Percentiles rank a stretch among this genome's conserved stretches.
Evolutionary conservation across 2,888 invertebrate species (phyloP).

Genomic region (Hyppa rectilinea): DNA sequence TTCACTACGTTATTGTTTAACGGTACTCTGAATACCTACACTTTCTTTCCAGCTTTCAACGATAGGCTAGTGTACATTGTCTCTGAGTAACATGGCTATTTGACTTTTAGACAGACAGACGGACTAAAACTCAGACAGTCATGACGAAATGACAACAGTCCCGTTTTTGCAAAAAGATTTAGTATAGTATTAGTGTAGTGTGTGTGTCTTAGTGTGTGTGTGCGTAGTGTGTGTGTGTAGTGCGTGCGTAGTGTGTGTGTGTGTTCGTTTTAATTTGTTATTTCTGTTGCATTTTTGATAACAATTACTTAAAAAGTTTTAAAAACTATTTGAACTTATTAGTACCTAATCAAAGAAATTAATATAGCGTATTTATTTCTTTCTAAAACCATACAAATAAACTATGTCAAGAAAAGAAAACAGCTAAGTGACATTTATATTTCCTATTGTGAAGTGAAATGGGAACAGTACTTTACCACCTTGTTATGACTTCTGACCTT

Average conservation of each 20-base stretch:
- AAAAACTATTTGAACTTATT: background rate
- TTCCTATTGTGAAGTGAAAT: constrained; percentile 59
- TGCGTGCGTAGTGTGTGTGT: too few relatives aligned
- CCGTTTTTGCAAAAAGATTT: too few relatives aligned
- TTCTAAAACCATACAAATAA: constrained; percentile 9
- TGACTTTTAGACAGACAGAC: background rate
- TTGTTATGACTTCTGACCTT: constrained; percentile 83
- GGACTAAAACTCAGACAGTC: background rate
- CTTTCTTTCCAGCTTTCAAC: too few relatives aligned
- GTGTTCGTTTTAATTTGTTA: too few relatives aligned
- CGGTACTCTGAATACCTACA: too few relatives aligned
- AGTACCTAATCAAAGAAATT: background rate
- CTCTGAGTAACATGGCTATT: background rate
- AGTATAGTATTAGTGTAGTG: too few relatives aligned
- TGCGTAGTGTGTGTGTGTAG: too few relatives aligned
- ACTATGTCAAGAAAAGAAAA: constrained; percentile 38
- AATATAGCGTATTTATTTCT: background rate
- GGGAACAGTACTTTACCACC: constrained; percentile 61
- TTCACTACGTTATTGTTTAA: background rate
- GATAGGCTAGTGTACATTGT: background rate
- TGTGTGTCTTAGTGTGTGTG: too few relatives aligned
- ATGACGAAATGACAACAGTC: background rate
- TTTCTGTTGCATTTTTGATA: background rate
- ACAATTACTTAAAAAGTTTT: background rate
- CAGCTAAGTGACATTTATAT: constrained; percentile 43